These are phyloP conservation scores for Cecidostiba fungosa DNA, from an alignment of 2,888 invertebrate species.

Conservation along the genomic window DNA sequence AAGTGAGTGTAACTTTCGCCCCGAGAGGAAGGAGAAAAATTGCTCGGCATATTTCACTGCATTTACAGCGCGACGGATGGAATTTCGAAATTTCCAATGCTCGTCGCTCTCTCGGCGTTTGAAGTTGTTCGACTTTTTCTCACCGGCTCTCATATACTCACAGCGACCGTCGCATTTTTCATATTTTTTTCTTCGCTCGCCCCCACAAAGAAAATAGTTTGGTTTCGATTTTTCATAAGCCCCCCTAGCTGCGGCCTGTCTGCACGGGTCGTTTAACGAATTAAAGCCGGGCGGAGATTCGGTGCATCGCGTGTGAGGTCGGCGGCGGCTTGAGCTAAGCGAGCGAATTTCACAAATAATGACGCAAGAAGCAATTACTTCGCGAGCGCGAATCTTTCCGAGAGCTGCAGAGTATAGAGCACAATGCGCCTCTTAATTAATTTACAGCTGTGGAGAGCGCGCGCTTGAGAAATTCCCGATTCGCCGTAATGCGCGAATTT, in stretches of 20 bases:
- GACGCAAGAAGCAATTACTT: slow-evolving; percentile 46
- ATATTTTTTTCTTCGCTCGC: slow-evolving; percentile 43
- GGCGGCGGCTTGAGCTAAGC: background rate
- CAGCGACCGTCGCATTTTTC: slow-evolving; percentile 48
- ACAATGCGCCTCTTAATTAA: slow-evolving; percentile 41
- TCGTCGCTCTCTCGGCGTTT: slow-evolving; percentile 30
- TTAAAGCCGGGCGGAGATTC: background rate
- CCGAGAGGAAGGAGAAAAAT: slow-evolving; percentile 73
- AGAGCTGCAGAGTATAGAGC: background rate
- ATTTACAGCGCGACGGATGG: slow-evolving; percentile 46
- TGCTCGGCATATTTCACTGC: slow-evolving; percentile 72
- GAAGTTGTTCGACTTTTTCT: slow-evolving; percentile 31
- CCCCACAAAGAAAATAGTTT: slow-evolving; percentile 18
- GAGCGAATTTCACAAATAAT: slow-evolving; percentile 43
- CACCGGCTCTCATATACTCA: background rate
- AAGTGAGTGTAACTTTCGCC: slow-evolving; percentile 71
- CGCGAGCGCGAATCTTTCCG: slow-evolving; percentile 31
- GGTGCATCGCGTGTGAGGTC: slow-evolving; percentile 5
- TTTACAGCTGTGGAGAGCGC: slow-evolving; percentile 12
- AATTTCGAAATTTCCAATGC: slow-evolving; percentile 64
- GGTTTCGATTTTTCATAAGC: slow-evolving; percentile 48
- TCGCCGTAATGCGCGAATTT: background rate
- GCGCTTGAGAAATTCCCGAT: slow-evolving; percentile 24
- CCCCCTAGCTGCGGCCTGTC: background rate
- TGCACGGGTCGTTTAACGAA: background rate